Base-by-base conservation (phyloP, 2,113 vertebrate genomes). In the Corydoras sp. region DNA sequence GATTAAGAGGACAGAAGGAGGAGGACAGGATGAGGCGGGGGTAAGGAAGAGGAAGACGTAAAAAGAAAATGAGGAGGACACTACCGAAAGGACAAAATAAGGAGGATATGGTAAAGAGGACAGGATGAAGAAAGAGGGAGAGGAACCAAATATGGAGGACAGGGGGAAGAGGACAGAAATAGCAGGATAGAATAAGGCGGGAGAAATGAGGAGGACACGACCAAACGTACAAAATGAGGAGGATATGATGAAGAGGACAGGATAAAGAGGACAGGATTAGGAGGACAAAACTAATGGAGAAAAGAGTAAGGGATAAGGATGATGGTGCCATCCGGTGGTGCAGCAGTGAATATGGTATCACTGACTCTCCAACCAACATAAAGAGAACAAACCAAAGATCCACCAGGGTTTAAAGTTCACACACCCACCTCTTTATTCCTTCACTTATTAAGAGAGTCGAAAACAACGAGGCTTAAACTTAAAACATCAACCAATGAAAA, bases 321-420 rank as follows among this genome's bases (percentile, higher is more conserved):
- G 51, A 66, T 67, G 69, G 51, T 85, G 72, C 88, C 89, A 80
- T 84, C 88, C 79, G 65, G 80, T 85, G 90, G 85, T 54, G 31
- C 18, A 49, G 1, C 35, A 62, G 58, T 32, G 6, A 55, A 72
- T 8, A 43, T 43, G 35, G 35, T 43, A 43, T 43, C 7, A 43
- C 35, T 43, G 4, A 5, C 35, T 43, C 7, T 43, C 35, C 35
- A 43, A 43, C 4, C 35, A 43, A 43, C 35, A n/a, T n/a, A 43
- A 4, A 43, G 35, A 43, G 35, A 43, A 43, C 35, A 43, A 43
- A 43, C 35, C 7, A 43, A 43, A 43, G 35, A 43, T 43, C 35
- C 35, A 5, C 35, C 4, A 8, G 35, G 35, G 35, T 8, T 43
- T 43, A 5, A 43, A 43, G 7, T 8, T 43, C 35, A 43, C 32